A percentile compares a stretch with the other conserved stretches of the same genome.
Evolutionary conservation across 2,113 vertebrate genomes (phyloP).

Genomic region (Microtus montanus): DNA sequence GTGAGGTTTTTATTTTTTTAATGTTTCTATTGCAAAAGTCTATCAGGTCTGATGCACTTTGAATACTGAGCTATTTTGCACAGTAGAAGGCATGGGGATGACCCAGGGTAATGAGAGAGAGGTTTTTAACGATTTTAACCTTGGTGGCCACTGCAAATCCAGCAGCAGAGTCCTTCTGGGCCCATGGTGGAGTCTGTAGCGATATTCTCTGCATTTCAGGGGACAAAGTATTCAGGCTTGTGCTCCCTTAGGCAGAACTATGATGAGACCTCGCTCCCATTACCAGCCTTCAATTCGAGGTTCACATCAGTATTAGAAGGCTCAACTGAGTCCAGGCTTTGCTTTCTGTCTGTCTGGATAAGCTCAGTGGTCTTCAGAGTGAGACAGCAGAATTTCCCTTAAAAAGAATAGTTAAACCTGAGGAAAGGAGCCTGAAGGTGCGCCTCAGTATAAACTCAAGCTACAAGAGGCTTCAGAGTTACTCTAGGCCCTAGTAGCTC

Average conservation of each 20-base stretch:
- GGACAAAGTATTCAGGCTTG: background rate
- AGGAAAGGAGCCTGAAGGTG: background rate
- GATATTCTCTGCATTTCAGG: background rate
- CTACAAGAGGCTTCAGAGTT: background rate
- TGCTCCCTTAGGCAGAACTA: constrained; percentile 8
- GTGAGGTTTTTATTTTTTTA: constrained; percentile 82
- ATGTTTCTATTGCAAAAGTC: constrained; percentile 81
- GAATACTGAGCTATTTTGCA: constrained; percentile 82
- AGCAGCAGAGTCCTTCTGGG: background rate
- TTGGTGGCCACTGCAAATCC: background rate
- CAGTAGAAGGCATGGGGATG: constrained; percentile 35
- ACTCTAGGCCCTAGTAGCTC: too few relatives aligned
- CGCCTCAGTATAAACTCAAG: background rate
- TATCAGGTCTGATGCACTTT: constrained; percentile 80
- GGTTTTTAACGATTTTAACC: constrained; percentile 41
- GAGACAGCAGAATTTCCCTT: background rate
- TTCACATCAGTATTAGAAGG: constrained; percentile 81
- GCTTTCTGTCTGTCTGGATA: background rate
- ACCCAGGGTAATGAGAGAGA: constrained; percentile 46
- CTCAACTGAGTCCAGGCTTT: constrained; percentile 27
- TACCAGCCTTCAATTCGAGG: constrained; percentile 36
- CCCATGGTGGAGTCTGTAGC: background rate
- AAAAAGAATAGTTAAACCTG: background rate
- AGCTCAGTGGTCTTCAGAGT: constrained; percentile 2
- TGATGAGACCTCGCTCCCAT: background rate